A percentile compares a stretch with the other conserved stretches of the same genome.
These are phyloP conservation scores for Merluccius polli DNA, from an alignment of 2,797 vertebrate species.

Conservation along the genomic window DNA sequence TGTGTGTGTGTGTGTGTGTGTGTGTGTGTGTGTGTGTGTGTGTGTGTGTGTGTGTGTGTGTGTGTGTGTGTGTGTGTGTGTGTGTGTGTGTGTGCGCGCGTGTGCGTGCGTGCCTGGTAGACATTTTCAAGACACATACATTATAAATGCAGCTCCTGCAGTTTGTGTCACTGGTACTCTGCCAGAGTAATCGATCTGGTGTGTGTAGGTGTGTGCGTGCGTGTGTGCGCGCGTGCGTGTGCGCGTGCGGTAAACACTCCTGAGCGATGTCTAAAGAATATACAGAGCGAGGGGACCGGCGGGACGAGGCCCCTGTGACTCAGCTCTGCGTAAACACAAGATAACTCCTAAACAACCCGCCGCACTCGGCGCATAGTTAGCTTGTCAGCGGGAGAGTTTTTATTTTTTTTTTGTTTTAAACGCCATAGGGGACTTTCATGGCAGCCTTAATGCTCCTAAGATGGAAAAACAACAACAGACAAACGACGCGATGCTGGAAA, in stretches of 20 bases:
- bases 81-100: neutral
- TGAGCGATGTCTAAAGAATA: constrained; percentile 1
- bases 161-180: constrained; percentile 41
- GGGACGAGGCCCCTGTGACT: neutral
- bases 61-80: neutral
- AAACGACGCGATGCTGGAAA: neutral
- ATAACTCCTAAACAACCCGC: neutral
- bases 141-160: constrained; percentile 50
- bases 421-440: neutral
- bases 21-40: neutral
- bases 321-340: neutral
- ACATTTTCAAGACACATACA: constrained; percentile 42
- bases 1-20: too few relatives aligned
- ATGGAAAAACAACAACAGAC: neutral
- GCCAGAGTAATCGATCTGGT: constrained; percentile 40
- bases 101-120: neutral
- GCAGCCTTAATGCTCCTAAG: neutral
- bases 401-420: neutral
- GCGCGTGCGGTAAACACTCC: neutral
- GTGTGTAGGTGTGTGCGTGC: constrained; percentile 1
- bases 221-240: neutral
- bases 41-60: neutral
- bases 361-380: neutral
- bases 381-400: neutral
- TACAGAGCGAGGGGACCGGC: neutral